Evolutionary conservation across 2,888 invertebrate genomes (phyloP).

Genomic region (Trileptium ribeirensis): DNA sequence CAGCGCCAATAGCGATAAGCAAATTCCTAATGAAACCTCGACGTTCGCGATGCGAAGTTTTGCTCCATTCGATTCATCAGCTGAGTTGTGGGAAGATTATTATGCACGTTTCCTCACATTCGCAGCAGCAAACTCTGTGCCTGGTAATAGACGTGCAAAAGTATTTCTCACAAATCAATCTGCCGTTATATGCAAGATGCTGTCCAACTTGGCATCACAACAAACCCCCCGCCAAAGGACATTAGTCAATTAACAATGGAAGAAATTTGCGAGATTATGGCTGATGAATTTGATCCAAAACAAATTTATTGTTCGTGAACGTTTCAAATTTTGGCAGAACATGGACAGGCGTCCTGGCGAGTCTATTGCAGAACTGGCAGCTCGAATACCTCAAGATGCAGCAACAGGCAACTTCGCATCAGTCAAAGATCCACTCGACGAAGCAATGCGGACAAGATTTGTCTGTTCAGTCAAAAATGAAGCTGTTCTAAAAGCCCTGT

Average conservation of each 20-base stretch:
- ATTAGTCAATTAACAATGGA: conserved; percentile 3
- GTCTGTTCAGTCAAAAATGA: conserved; percentile 30
- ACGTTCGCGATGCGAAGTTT: no score
- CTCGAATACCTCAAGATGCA: conserved; percentile 32
- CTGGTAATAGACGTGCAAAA: background rate
- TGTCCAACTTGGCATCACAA: background rate
- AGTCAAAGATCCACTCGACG: background rate
- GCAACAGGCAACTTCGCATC: conserved; percentile 31
- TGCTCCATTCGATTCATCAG: background rate
- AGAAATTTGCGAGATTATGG: background rate
- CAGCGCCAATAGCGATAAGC: no score
- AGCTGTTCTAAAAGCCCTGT: conserved; percentile 30
- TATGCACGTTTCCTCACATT: background rate
- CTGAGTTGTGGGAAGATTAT: background rate
- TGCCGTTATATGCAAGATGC: background rate
- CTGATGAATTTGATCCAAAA: conserved; percentile 28
- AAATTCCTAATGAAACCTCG: no score
- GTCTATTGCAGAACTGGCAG: conserved; percentile 29
- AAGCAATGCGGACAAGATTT: background rate
- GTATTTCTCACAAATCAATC: background rate
- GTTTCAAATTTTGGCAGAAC: conserved; percentile 32
- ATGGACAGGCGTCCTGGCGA: conserved; percentile 34
- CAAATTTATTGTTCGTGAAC: conserved; percentile 31
- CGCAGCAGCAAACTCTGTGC: background rate
- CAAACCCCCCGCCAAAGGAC: background rate